phyloP scores from a whole-genome alignment of 2,797 vertebrate genomes.

The Sebastiscus tertius region DNA sequence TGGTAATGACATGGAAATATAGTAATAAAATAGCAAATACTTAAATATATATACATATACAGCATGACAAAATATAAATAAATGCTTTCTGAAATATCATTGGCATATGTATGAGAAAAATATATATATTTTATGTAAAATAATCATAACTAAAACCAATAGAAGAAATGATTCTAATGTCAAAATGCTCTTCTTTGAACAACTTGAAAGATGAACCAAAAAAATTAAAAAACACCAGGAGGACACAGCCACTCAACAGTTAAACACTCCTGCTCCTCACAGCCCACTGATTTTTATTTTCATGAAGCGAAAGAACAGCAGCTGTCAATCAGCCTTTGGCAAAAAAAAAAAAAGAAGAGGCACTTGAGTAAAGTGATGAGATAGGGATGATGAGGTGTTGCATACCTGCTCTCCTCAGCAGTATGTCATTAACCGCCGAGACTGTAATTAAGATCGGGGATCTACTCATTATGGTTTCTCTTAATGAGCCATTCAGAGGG shows the following conservation, averaged over 20 bases:
- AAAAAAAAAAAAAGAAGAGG: conserved; percentile 1
- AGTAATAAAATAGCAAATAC: neutral
- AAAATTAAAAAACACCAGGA: neutral
- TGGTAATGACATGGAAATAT: neutral
- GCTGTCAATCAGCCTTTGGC: conserved; percentile 49
- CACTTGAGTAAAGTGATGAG: conserved; percentile 46
- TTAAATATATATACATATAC: neutral
- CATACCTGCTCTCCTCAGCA: conserved; percentile 44
- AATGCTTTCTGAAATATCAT: neutral
- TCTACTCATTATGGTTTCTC: conserved; percentile 50
- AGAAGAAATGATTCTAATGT: neutral
- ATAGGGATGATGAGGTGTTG: conserved; percentile 45
- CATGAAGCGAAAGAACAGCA: conserved; percentile 22
- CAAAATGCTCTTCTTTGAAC: conserved; percentile 2
- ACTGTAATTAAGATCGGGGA: conserved; percentile 62
- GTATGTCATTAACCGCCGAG: conserved; percentile 49
- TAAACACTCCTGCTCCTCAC: conserved; percentile 22
- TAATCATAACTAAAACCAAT: neutral
- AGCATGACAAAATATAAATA: neutral
- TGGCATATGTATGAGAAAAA: neutral
- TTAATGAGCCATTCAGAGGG: conserved; percentile 53
- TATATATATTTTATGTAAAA: neutral
- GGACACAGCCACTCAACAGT: neutral
- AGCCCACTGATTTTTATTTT: conserved; percentile 38
- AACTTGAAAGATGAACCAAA: neutral